These are phyloP conservation scores for Cantharis rustica DNA, from an alignment of 2,888 invertebrate genomes.

Conservation along the genomic window DNA sequence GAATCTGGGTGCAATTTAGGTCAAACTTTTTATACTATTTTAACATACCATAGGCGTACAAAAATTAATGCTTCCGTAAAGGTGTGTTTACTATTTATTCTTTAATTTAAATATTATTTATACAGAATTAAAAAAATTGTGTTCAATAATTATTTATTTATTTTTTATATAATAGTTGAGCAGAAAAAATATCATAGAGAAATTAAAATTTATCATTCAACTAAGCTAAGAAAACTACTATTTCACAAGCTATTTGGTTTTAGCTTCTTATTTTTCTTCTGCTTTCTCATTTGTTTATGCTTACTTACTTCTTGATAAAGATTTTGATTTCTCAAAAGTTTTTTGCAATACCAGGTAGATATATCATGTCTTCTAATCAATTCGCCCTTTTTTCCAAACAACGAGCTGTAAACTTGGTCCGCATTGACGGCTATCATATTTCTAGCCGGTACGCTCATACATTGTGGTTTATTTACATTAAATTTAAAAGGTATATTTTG, in stretches of 20 bases:
- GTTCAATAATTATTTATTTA: background rate
- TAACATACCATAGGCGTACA: background rate
- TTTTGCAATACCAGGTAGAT: slow-evolving; percentile 7
- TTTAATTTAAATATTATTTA: background rate
- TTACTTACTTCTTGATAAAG: background rate
- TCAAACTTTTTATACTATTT: background rate
- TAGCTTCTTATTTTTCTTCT: background rate
- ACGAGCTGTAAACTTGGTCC: slow-evolving; percentile 22
- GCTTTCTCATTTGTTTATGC: background rate
- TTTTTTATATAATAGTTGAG: background rate
- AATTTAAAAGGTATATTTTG: background rate
- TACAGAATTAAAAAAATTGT: background rate
- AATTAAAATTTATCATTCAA: background rate
- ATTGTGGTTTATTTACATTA: background rate
- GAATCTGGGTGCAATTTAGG: background rate
- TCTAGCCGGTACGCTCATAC: background rate
- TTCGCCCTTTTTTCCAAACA: slow-evolving; percentile 30
- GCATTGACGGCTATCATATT: background rate
- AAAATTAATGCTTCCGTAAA: background rate
- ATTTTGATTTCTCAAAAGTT: background rate
- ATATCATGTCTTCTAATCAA: slow-evolving; percentile 15
- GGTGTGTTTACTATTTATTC: background rate
- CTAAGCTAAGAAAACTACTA: background rate
- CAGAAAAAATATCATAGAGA: background rate
- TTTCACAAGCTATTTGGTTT: background rate